Evolutionary conservation across 2,888 invertebrate species (phyloP), one percentile per base, ranked within the genome.

Genomic region (Apodemia mormo): DNA sequence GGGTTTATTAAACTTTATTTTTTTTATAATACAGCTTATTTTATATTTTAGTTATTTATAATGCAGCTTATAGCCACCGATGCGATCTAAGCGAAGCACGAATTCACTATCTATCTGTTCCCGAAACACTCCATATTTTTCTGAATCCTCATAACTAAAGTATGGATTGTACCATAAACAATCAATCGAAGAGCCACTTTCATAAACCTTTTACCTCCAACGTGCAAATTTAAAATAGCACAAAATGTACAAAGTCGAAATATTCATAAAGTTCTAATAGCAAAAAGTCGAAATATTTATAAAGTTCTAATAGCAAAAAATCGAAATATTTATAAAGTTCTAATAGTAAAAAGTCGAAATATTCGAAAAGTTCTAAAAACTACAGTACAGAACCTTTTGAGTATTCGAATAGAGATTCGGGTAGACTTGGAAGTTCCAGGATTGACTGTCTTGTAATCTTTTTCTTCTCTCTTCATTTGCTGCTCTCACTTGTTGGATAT

Each of bases 381-480:
- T 66, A 43, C 40, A 58, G 29, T 66, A 66, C 33, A 61, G 61
- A 79, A 97, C 97, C 97, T 97, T 97, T 94, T 97, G 97, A 84
- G 96, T 96, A 88, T 95, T 95, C 86, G 96, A 96, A 93, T 97
- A 97, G 85, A 97, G 94, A 83, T 96, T 96, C 80, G 97, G 97
- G 85, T 97, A 95, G 80, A 97, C 96, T 94, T 97, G 97, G 91
- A 96, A 97, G 87, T 96, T 96, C 97, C 97, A 97, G 73, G 95
- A 94, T 82, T 95, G 95, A 67, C 92, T 87, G 65, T 91, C 88
- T 69, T 81, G 85, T 79, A 86, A 83, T 78, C 85, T 84, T 77
- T 83, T 82, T 56, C 89, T 77, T 30, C 91, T 73, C 73, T 90
- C 91, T 74, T 93, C 92, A 66, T 86, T 87, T 0, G 87, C 89